Percentiles rank a stretch among this genome's conserved stretches.
Evolutionary conservation across 2,888 invertebrate genomes (phyloP).

Genomic region (Drosophila niveifrons): DNA sequence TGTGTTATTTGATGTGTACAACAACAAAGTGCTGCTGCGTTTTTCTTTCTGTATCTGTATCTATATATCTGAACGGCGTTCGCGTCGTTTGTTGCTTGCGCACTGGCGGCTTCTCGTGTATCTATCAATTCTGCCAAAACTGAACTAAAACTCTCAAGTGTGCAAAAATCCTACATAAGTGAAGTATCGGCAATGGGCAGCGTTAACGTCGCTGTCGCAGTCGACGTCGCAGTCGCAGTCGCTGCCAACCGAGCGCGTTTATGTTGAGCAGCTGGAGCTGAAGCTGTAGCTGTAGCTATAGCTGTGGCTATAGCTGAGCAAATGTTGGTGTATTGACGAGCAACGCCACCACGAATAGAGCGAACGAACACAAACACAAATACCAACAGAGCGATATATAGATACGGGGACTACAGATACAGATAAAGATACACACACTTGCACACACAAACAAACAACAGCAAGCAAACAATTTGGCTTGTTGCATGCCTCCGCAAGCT

Average conservation of each 20-base stretch:
- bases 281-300: conserved; percentile 24
- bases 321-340: conserved; percentile 58
- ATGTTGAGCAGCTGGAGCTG: conserved; percentile 65
- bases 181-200: conserved; percentile 52
- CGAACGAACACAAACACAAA: conserved; percentile 40
- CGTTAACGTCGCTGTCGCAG: conserved; percentile 23
- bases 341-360: conserved; percentile 26
- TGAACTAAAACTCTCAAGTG: conserved; percentile 81
- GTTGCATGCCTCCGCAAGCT: conserved; percentile 70
- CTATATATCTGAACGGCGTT: conserved; percentile 50
- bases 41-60: conserved; percentile 58
- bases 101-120: conserved; percentile 59
- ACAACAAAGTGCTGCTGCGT: conserved; percentile 24
- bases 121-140: conserved; percentile 78
- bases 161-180: conserved; percentile 77
- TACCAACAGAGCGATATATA: conserved; percentile 18
- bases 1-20: conserved; percentile 25
- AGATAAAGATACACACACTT: conserved; percentile 26
- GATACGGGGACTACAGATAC: conserved; percentile 3
- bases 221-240: conserved; percentile 26
- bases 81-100: conserved; percentile 55
- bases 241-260: conserved; percentile 42
- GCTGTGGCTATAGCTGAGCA: conserved; percentile 41
- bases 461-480: conserved; percentile 58
- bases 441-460: conserved; percentile 39